These are phyloP conservation scores for Unio delphinus DNA, from an alignment of 2,888 invertebrate genomes.

Conservation along the genomic window DNA sequence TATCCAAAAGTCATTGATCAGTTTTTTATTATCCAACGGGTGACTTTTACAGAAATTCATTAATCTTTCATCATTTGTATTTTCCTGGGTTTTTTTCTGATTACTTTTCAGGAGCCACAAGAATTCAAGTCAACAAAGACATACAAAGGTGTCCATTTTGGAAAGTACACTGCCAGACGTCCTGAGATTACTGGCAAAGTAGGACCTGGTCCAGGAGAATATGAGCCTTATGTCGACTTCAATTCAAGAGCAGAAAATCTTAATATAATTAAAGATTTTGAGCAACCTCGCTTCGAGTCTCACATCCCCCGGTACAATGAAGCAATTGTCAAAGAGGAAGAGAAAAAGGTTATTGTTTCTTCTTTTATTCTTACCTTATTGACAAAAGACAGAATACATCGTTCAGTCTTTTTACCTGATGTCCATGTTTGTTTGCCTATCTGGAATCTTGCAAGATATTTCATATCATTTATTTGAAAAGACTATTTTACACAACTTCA, in stretches of 20 bases:
- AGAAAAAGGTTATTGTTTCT: conserved; percentile 61
- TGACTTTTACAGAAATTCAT: background rate
- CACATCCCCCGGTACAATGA: conserved; percentile 69
- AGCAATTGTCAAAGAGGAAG: conserved; percentile 58
- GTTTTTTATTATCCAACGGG: conserved; percentile 1
- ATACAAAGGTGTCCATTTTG: conserved; percentile 69
- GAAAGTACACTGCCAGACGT: conserved; percentile 63
- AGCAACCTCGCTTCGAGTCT: conserved; percentile 57
- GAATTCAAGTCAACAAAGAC: conserved; percentile 53
- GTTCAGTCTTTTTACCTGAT: background rate
- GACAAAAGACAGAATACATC: background rate
- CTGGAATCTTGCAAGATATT: too few species aligned
- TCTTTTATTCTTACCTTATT: background rate
- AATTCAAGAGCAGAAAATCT: conserved; percentile 48
- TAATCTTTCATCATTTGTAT: background rate
- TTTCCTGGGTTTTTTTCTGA: background rate
- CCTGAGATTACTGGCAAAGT: conserved; percentile 58
- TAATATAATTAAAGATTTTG: conserved; percentile 47
- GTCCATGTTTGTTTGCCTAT: too few species aligned
- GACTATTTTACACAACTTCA: too few species aligned
- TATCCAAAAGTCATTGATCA: background rate
- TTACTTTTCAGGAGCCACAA: conserved; percentile 24
- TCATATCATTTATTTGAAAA: too few species aligned
- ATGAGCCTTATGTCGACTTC: conserved; percentile 61
- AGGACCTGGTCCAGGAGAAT: conserved; percentile 70